Base-by-base conservation (phyloP, 2,888 invertebrate species). In the Drosophila maculinotata region DNA sequence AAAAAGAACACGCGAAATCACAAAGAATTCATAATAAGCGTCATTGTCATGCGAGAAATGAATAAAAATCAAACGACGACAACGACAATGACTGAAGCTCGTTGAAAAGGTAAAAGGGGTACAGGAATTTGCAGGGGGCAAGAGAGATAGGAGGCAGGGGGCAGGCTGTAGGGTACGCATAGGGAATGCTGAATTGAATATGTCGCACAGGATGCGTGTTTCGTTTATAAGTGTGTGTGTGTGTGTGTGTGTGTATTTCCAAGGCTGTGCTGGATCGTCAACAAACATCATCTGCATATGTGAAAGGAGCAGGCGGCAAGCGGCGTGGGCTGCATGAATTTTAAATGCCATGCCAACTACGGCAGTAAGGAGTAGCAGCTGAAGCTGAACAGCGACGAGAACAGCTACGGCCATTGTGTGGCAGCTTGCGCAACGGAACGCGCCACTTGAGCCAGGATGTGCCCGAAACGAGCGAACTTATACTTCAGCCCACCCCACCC, bases 21-120 rank as follows among this genome's bases (percentile, higher is more conserved):
- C 85, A 84, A 86, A 82, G 84, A 86, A 86, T 86, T 89, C 87
- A 89, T 89, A 89, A 89, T 89, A 89, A 89, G 89, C 89, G 75
- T 88, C 89, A 89, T 89, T 89, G 89, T 89, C 85, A 85, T 83
- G 80, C 79, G 79, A 83, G 85, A 82, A 79, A 85, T 85, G 83
- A 84, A 84, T 85, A 79, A 87, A 79, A 76, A 81, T 74, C 73
- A 77, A 77, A 69, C 65, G 69, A 69, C 63, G 47, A 59, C 60
- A 60, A 54, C 47, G 58, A 69, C 65, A 59, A 63, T 65, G 51
- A 57, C 59, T 47, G 48, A 26, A 51, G 62, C 57, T 51, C 49
- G 62, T 44, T 63, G 63, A 74, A 69, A 76, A 81, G 77, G 77
- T 71, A 42, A 82, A 80, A 76, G 76, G 80, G 80, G 85, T 82